Evolutionary conservation across 2,797 vertebrate species (phyloP), one percentile per base, ranked within the genome.

Genomic region (Oreochromis grahami): DNA sequence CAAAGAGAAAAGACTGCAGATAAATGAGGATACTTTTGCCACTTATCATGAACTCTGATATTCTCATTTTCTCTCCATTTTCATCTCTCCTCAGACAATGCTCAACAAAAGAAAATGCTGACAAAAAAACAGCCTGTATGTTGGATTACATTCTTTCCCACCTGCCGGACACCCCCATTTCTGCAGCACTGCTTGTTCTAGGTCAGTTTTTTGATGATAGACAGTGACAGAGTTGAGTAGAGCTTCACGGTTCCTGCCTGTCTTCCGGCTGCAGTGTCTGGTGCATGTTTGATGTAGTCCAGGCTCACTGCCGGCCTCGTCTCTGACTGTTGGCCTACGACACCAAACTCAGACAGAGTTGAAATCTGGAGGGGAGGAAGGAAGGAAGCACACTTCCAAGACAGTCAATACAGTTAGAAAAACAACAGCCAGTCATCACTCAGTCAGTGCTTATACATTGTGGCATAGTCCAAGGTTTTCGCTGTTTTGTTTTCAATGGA

Each of bases 181-280:
- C 50, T 53, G 50, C 79, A 72, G 72, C 48, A 11, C 48, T 36
- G 17, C 81, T 86, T 7, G 2, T 84, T 88, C 60, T 86, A 87
- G 89, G 91, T 85, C 88, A 78, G 45, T 84, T 90, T 74, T 87
- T 81, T 92, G 92, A 95, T 90, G 94, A 84, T 84, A 91, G 90
- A 86, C 91, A 92, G 92, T 84, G 88, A 90, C 92, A 90, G 86
- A 89, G 81, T 78, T 26, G 87, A 93, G 88, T 86, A 86, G 88
- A 90, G 90, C 91, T 88, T 92, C 90, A 81, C 86, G 86, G 93
- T 96, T 94, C 92, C 93, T 93, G 90, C 86, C 83, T 84, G 92
- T 93, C 92, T 94, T 94, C 90, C 93, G 93, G 92, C 89, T 82
- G 86, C 88, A 87, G 92, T 79, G 91, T 95, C 92, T 96, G 95